Base-by-base conservation (phyloP, 2,113 vertebrate genomes). In the Phylloscopus whistleri region DNA sequence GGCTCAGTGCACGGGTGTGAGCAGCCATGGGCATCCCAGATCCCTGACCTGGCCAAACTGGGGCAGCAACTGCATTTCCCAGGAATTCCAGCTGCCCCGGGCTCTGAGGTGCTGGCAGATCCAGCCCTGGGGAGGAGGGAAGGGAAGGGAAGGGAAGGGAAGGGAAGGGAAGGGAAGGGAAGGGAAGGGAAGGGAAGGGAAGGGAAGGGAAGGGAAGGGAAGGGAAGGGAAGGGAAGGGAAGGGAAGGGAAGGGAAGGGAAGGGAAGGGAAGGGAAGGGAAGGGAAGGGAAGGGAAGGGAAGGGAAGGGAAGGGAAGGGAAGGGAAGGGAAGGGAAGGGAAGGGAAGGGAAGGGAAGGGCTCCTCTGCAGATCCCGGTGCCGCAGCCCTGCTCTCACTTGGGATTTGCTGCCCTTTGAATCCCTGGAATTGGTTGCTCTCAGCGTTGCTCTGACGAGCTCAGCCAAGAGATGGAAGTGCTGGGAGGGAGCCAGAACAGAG, bases 321-420 rank as follows among this genome's bases (percentile, higher is more conserved):
- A 43, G 33, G 23, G 39, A 24, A 55, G 24, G 16, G 52, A 15
- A 59, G 35, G 33, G 66, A 24, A 69, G 55, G 48, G 6, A 28
- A 11, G 20, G 14, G 8, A 31, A 31, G 49, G 35, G 11, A 31
- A 22, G 23, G 31, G 28, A n/a, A 51, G 22, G 37, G 64, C 46
- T 86, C n/a, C n/a, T 76, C 89, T 56, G 75, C 4, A 2, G 83
- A 24, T 68, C 3, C 60, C 1, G 3, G 37, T 94, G 80, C 80
- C 0, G 5, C 93, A 96, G 87, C 37, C 49, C 41, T 1, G 0
- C 56, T 44, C 69, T 68, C 48, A 24, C 41, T 83, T 15, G 33
- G 84, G 81, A 72, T 94, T 82, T 85, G 90, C 87, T 94, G 96
- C 88, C 96, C 93, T 91, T 75, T 93, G 92, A 48, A 89, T 89